Conservation (phyloP, 2,888 invertebrate genomes). For the Mellilla xanthometata region DNA sequence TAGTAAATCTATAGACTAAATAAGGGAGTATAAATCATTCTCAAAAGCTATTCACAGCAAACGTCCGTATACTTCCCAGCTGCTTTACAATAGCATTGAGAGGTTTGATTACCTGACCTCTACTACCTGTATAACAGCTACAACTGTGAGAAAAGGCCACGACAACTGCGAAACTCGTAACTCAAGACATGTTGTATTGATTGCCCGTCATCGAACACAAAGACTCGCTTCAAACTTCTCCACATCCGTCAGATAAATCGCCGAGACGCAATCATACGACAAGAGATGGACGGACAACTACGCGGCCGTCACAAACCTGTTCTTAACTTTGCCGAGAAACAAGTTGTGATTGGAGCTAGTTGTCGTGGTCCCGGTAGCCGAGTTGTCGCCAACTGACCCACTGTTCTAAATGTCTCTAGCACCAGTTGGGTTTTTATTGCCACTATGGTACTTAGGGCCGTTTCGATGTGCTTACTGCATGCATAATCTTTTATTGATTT, state of each 20-base stretch:
- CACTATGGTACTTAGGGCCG: constrained; percentile 5
- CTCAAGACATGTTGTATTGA: constrained; percentile 24
- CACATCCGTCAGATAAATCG: constrained; percentile 42
- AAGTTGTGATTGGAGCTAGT: constrained; percentile 26
- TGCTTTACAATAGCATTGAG: constrained; percentile 6
- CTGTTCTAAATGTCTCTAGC: constrained; percentile 39
- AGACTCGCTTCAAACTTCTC: constrained; percentile 27
- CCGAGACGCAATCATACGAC: constrained; percentile 39
- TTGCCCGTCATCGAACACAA: constrained; percentile 23
- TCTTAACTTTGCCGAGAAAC: constrained; percentile 22
- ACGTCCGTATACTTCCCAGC: constrained; percentile 6
- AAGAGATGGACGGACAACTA: constrained; percentile 40
- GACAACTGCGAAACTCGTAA: constrained; percentile 18
- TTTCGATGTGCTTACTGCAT: not conserved
- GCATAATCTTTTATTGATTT: too few species aligned
- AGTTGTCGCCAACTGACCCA: constrained; percentile 44
- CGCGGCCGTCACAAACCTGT: constrained; percentile 27
- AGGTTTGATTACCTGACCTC: not conserved
- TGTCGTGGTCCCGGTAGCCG: constrained; percentile 29
- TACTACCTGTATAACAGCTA: too few species aligned
- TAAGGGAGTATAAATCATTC: constrained; percentile 6
- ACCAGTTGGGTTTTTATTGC: constrained; percentile 33
- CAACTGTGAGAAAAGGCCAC: constrained; percentile 10
- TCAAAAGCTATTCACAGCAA: constrained; percentile 2
- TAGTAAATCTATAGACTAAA: not conserved